Conservation (phyloP, 1,140 invertebrate genomes). For the Maconellicoccus hirsutus region DNA sequence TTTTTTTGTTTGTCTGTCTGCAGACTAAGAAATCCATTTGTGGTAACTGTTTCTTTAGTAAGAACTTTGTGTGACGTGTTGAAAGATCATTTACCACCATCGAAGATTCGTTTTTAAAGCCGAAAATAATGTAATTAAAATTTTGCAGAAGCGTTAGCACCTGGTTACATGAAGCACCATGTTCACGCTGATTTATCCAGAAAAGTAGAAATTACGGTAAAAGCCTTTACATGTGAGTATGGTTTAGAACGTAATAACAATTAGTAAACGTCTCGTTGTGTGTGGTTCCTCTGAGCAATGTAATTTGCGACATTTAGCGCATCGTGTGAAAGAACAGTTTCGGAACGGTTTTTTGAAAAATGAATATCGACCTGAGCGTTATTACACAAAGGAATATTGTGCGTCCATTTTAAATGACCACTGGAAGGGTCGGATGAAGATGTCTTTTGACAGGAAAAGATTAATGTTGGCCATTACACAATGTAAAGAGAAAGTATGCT, state of each 20-base stretch:
- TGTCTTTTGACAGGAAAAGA: not conserved
- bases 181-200: too few species aligned
- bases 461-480: not conserved
- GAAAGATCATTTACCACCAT: too few species aligned
- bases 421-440: not conserved
- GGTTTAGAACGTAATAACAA: too few species aligned
- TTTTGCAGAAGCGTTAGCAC: too few species aligned
- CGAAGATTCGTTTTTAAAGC: too few species aligned
- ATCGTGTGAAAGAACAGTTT: conserved; percentile 8
- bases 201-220: too few species aligned
- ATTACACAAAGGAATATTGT: not conserved
- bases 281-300: not conserved
- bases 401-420: not conserved
- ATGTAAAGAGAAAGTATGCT: not conserved
- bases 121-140: too few species aligned
- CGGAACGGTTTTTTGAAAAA: conserved; percentile 4
- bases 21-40: too few species aligned
- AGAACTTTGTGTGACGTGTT: too few species aligned
- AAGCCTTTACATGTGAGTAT: not conserved
- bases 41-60: too few species aligned
- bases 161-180: too few species aligned
- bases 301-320: not conserved
- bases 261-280: not conserved
- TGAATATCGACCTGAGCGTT: not conserved
- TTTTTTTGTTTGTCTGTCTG: too few species aligned